Conservation (phyloP, 2,888 invertebrate genomes). For the Ophion costatus region DNA sequence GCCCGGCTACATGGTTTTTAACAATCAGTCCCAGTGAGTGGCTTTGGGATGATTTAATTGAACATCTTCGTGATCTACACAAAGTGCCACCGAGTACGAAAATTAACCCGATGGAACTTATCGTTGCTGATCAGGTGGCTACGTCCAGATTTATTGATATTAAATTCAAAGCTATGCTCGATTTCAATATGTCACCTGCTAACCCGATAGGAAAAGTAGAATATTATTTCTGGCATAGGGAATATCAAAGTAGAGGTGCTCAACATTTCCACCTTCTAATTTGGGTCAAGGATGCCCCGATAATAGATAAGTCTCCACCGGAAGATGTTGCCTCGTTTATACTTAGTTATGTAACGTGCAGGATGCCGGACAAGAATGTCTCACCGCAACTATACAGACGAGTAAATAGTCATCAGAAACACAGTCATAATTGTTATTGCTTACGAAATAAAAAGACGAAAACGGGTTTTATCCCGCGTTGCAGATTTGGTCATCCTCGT, state of each 20-base stretch:
- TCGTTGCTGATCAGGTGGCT: slow-evolving; percentile 75
- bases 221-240: slow-evolving; percentile 70
- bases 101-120: slow-evolving; percentile 67
- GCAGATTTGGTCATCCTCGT: slow-evolving; percentile 72
- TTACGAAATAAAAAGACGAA: slow-evolving; percentile 29
- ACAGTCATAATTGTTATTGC: slow-evolving; percentile 26
- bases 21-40: slow-evolving; percentile 66
- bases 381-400: slow-evolving; percentile 67
- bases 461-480: slow-evolving; percentile 29
- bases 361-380: slow-evolving; percentile 61
- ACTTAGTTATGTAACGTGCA: slow-evolving; percentile 69
- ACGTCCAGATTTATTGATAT: slow-evolving; percentile 76
- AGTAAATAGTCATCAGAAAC: slow-evolving; percentile 32
- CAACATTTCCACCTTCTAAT: slow-evolving; percentile 64
- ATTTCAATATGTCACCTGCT: slow-evolving; percentile 71
- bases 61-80: slow-evolving; percentile 69
- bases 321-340: slow-evolving; percentile 69
- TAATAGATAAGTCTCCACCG: slow-evolving; percentile 64
- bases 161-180: slow-evolving; percentile 75
- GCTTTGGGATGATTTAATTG: slow-evolving; percentile 72
- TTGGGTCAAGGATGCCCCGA: slow-evolving; percentile 66
- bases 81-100: slow-evolving; percentile 65
- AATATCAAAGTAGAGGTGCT: slow-evolving; percentile 69
- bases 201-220: slow-evolving; percentile 68
- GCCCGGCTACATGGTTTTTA: slow-evolving; percentile 71